Evolutionary conservation across 2,113 vertebrate species (phyloP).

Genomic region (Alectura lathami): DNA sequence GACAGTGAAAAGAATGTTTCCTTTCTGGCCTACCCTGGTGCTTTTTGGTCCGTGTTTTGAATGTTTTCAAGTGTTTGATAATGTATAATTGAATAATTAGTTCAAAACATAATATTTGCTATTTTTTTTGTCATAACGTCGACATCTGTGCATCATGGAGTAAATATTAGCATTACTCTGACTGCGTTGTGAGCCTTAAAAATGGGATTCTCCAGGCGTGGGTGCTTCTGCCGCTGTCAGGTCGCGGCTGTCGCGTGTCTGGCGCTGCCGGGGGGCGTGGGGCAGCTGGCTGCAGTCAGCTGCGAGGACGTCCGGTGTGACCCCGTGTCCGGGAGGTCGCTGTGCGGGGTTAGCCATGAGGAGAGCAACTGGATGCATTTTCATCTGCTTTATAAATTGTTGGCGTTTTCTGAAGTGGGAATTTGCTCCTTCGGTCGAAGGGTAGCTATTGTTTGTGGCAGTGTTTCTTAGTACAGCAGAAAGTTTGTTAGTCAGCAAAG

Average conservation of each 20-base stretch:
- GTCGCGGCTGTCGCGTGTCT: no score
- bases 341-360: neutral
- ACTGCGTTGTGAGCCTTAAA: neutral
- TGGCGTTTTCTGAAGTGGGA: neutral
- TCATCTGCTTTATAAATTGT: neutral
- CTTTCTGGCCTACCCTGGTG: neutral
- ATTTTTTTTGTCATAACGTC: neutral
- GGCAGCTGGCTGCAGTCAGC: neutral
- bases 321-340: neutral
- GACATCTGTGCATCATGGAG: neutral
- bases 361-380: neutral
- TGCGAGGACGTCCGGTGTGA: neutral
- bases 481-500: neutral
- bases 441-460: neutral
- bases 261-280: neutral
- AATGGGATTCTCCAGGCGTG: neutral
- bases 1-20: neutral
- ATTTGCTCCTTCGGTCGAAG: neutral
- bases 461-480: neutral
- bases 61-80: slow-evolving; percentile 5
- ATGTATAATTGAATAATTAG: neutral
- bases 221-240: neutral
- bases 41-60: neutral
- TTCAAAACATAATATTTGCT: neutral
- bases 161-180: neutral